Conservation (phyloP, 2,113 vertebrate genomes). For the Syngnathus scovelli region DNA sequence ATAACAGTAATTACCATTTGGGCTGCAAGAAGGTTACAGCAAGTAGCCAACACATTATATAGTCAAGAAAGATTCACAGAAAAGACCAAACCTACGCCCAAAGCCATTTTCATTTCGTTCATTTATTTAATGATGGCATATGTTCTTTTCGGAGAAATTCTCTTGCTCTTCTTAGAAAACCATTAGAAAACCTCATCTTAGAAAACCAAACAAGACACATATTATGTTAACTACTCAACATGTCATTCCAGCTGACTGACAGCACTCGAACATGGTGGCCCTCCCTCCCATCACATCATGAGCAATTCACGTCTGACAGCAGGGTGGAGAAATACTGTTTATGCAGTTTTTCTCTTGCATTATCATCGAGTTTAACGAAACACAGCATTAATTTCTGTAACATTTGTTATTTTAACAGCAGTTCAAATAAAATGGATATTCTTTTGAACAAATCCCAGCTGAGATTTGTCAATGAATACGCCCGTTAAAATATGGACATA, state of each 20-base stretch:
- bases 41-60: background rate
- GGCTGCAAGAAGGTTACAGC: background rate
- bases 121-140: background rate
- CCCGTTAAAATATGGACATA: background rate
- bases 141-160: background rate
- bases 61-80: background rate
- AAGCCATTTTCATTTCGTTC: background rate
- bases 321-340: constrained; percentile 3
- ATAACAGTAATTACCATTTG: background rate
- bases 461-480: background rate
- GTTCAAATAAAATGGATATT: background rate
- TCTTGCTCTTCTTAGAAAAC: constrained; percentile 1
- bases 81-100: background rate
- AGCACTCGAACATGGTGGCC: background rate
- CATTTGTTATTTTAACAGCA: background rate
- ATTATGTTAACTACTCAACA: constrained; percentile 5
- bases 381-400: too few species aligned
- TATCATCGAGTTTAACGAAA: background rate
- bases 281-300: background rate
- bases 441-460: background rate
- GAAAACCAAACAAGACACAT: background rate
- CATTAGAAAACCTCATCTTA: background rate
- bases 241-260: constrained; percentile 1
- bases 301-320: background rate
- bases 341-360: background rate